These are phyloP conservation scores for Acanthosepion lycidas DNA, from an alignment of 2,888 invertebrate genomes.

Conservation along the genomic window DNA sequence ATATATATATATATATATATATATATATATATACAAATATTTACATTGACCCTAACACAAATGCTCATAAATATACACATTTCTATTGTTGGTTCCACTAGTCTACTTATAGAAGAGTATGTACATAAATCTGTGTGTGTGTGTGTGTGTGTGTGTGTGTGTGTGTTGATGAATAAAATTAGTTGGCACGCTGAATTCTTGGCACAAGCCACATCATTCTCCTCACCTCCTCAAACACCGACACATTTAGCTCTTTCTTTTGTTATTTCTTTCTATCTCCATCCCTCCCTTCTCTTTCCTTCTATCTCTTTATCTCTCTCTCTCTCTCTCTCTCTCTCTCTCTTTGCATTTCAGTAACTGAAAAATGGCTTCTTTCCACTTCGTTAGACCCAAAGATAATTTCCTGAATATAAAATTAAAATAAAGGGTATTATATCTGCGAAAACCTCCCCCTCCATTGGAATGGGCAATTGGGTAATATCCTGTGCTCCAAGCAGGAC, in stretches of 20 bases:
- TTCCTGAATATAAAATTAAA: background rate
- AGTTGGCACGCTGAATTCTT: background rate
- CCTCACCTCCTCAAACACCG: background rate
- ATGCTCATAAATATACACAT: background rate
- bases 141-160: background rate
- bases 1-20: background rate
- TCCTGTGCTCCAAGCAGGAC: background rate
- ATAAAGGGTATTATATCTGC: background rate
- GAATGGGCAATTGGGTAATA: background rate
- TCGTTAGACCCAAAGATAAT: background rate
- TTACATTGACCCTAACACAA: no score
- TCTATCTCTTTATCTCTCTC: background rate
- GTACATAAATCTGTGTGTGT: no score
- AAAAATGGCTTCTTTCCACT: background rate
- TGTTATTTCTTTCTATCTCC: background rate
- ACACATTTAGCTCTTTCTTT: background rate
- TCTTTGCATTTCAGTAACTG: background rate
- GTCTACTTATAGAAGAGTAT: no score
- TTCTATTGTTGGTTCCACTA: no score
- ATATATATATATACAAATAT: background rate
- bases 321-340: slow-evolving; percentile 15
- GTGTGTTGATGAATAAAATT: background rate
- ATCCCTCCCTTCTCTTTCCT: background rate
- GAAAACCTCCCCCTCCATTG: background rate
- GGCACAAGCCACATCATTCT: background rate